Percentiles rank a stretch among this genome's conserved stretches.
These are phyloP conservation scores for Proteles cristata DNA, from an alignment of 2,113 vertebrate species.

Conservation along the genomic window DNA sequence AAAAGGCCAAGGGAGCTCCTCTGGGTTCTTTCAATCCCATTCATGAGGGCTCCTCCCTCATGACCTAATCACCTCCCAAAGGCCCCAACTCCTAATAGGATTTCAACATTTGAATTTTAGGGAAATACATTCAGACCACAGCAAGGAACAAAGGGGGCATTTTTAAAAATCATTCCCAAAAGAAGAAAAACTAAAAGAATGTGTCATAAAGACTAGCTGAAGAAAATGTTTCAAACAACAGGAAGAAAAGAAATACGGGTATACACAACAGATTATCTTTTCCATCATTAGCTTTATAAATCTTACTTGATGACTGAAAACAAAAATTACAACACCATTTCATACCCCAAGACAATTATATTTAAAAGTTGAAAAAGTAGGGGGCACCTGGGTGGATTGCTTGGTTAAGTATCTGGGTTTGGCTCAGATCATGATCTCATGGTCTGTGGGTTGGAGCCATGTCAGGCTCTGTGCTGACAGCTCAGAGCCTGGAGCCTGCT, in stretches of 20 bases:
- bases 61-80: not conserved
- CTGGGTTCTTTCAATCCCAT: not conserved
- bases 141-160: not conserved
- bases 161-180: not conserved
- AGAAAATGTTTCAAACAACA: not conserved
- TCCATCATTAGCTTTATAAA: not conserved
- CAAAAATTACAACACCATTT: not conserved
- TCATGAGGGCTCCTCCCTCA: not conserved
- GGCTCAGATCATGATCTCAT: not conserved
- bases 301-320: not conserved
- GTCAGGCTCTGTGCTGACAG: not conserved
- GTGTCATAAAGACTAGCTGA: not conserved
- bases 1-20: not conserved
- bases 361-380: constrained; percentile 19
- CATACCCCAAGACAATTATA: not conserved
- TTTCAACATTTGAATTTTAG: constrained; percentile 16
- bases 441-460: not conserved
- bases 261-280: not conserved
- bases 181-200: constrained; percentile 16
- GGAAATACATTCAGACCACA: not conserved
- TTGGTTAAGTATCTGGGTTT: not conserved
- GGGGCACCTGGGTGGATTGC: not conserved
- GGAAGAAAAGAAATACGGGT: not conserved
- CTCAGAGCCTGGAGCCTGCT: not conserved
- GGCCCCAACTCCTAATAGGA: not conserved